These are phyloP conservation scores for Microplitis deprimator DNA, from an alignment of 2,888 invertebrate genomes.

Conservation along the genomic window DNA sequence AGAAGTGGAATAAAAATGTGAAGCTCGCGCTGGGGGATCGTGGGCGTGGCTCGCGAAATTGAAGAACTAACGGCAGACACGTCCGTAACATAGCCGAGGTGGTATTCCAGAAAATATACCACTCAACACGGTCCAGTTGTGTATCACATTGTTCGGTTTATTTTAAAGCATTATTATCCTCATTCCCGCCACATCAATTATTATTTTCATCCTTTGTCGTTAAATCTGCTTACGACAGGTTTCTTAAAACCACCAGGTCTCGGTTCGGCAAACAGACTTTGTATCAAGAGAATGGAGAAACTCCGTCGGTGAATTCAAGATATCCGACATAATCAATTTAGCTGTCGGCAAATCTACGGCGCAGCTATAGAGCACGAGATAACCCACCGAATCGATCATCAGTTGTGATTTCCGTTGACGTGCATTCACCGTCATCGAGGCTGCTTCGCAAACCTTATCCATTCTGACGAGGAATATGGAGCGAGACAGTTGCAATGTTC, in stretches of 20 bases:
- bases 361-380: neutral
- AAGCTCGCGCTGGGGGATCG: slow-evolving; percentile 4
- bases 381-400: slow-evolving; percentile 8
- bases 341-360: slow-evolving; percentile 14
- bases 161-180: slow-evolving; percentile 24
- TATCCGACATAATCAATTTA: slow-evolving; percentile 15
- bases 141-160: slow-evolving; percentile 52
- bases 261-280: no score
- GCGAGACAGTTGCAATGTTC: neutral
- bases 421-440: neutral
- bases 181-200: neutral
- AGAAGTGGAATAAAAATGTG: slow-evolving; percentile 14
- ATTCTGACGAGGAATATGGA: neutral
- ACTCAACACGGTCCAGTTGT: slow-evolving; percentile 62
- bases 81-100: slow-evolving; percentile 25
- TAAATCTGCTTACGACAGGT: no score
- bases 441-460: neutral
- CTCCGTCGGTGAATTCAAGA: no score
- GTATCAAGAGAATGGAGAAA: no score
- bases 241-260: no score
- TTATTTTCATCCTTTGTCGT: neutral
- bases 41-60: slow-evolving; percentile 38
- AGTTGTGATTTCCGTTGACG: slow-evolving; percentile 11
- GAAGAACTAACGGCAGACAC: slow-evolving; percentile 23
- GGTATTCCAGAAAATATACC: slow-evolving; percentile 52